Conservation (phyloP, 2,797 vertebrate species). For the Platyrinchus mystaceus region DNA sequence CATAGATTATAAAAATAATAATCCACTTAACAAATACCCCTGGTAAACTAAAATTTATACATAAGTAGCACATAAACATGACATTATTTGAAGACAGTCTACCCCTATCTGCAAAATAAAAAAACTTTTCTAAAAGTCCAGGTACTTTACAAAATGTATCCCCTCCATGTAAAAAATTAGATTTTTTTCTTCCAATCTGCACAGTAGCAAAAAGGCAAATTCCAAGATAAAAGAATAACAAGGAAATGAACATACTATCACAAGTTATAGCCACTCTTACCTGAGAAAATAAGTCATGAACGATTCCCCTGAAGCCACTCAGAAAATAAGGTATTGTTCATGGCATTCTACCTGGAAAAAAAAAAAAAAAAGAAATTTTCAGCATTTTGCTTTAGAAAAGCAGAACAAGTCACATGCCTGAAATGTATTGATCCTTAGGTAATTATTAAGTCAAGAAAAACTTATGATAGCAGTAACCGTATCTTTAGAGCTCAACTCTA, state of each 20-base stretch:
- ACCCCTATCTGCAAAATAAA: neutral
- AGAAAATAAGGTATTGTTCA: slow-evolving; percentile 56
- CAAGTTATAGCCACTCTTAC: slow-evolving; percentile 63
- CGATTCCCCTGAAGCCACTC: slow-evolving; percentile 37
- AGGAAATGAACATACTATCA: neutral
- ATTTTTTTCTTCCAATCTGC: neutral
- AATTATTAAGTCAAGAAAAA: neutral
- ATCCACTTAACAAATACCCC: neutral
- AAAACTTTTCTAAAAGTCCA: neutral
- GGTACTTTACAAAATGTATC: neutral
- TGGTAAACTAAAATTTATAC: neutral
- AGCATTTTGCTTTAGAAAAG: neutral
- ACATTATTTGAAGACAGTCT: neutral
- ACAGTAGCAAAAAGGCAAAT: neutral
- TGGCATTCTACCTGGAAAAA: slow-evolving; percentile 55
- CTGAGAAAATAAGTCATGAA: slow-evolving; percentile 43
- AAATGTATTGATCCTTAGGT: neutral
- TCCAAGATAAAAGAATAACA: neutral
- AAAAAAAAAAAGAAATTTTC: slow-evolving; percentile 5
- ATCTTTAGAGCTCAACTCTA: neutral
- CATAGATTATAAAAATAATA: neutral
- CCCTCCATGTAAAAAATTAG: neutral
- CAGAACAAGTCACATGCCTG: neutral
- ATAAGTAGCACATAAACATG: neutral
- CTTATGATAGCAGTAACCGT: neutral